Percentiles rank a stretch among this genome's conserved stretches.
Conservation (phyloP, 2,888 invertebrate species). For the Aphodius granarius region DNA sequence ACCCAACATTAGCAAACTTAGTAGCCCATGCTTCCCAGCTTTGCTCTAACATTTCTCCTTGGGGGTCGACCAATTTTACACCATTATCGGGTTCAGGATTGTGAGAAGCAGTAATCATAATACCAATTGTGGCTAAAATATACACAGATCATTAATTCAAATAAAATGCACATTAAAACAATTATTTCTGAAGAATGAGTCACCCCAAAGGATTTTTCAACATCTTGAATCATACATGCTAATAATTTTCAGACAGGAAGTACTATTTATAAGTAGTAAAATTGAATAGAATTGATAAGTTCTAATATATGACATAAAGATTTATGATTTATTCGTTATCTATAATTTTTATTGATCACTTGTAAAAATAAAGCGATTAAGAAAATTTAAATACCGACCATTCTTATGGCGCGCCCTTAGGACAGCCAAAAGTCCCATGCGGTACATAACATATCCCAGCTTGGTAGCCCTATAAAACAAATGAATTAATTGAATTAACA, state of each 20-base stretch:
- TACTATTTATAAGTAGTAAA: too few species aligned
- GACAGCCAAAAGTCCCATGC: constrained; percentile 92
- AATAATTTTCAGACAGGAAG: not conserved
- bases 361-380: not conserved
- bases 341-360: not conserved
- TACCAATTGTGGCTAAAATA: constrained; percentile 74
- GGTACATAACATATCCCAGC: constrained; percentile 89
- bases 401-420: constrained; percentile 81
- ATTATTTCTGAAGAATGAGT: not conserved
- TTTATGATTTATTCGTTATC: not conserved
- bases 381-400: constrained; percentile 56
- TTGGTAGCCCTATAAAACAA: constrained; percentile 71
- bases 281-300: too few species aligned
- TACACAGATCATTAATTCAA: not conserved
- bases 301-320: not conserved
- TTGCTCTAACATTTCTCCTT: constrained; percentile 93
- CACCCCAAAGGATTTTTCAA: constrained; percentile 1
- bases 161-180: not conserved
- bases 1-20: constrained; percentile 80
- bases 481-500: not conserved
- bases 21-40: constrained; percentile 93
- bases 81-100: constrained; percentile 97
- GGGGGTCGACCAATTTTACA: constrained; percentile 93
- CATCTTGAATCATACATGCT: constrained; percentile 3
- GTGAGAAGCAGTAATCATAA: constrained; percentile 99